A percentile compares a stretch with the other conserved stretches of the same genome.
Evolutionary conservation across 2,797 vertebrate genomes (phyloP).

Genomic region (Babyrousa celebensis): DNA sequence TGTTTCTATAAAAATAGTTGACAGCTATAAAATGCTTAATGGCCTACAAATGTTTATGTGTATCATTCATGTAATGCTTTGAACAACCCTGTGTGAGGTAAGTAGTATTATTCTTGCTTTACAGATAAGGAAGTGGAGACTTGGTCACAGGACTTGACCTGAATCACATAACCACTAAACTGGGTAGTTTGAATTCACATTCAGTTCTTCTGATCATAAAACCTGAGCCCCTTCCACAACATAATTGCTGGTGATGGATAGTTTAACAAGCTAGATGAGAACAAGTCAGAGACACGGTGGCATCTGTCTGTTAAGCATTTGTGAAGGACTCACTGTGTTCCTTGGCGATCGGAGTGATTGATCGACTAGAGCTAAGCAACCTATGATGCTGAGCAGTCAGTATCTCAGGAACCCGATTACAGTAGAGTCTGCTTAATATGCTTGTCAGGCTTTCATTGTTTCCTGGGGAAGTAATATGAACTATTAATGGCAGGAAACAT

Average conservation of each 20-base stretch:
- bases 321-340: not conserved
- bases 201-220: not conserved
- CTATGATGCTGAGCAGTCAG: slow-evolving; percentile 31
- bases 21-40: slow-evolving; percentile 52
- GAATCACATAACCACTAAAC: not conserved
- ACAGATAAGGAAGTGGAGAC: not conserved
- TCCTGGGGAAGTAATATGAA: slow-evolving; percentile 64
- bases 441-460: slow-evolving; percentile 65
- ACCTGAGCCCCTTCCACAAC: not conserved
- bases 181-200: not conserved
- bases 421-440: slow-evolving; percentile 45
- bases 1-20: slow-evolving; percentile 62
- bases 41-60: slow-evolving; percentile 32
- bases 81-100: slow-evolving; percentile 6
- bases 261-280: not conserved
- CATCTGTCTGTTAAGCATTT: not conserved
- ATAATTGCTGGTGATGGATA: not conserved
- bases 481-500: slow-evolving; percentile 76
- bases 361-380: slow-evolving; percentile 58
- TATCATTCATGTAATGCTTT: slow-evolving; percentile 24
- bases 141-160: not conserved
- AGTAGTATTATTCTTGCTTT: not conserved
- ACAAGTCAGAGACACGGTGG: not conserved
- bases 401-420: slow-evolving; percentile 50
- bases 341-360: slow-evolving; percentile 34